Percentiles rank a stretch among this genome's conserved stretches.
Conservation (phyloP, 1,140 invertebrate species). For the Papilio xuthus region DNA sequence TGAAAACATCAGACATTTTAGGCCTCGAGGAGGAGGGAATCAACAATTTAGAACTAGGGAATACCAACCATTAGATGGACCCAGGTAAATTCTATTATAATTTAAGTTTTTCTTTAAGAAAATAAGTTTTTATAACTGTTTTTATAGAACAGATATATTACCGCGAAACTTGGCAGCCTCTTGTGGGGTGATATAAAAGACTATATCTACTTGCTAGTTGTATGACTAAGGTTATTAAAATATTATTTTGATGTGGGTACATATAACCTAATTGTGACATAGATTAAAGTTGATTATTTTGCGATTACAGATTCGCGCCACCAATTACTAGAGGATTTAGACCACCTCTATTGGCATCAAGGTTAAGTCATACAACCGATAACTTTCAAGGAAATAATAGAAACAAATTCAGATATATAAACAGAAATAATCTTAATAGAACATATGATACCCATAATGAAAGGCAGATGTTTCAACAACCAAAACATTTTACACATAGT, state of each 20-base stretch:
- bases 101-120: background rate
- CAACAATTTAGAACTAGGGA: slow-evolving; percentile 61
- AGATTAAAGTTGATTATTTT: slow-evolving; percentile 11
- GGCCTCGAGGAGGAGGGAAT: slow-evolving; percentile 63
- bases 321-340: slow-evolving; percentile 51
- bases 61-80: slow-evolving; percentile 53
- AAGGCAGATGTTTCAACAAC: slow-evolving; percentile 39
- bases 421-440: slow-evolving; percentile 43
- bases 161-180: slow-evolving; percentile 19
- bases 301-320: slow-evolving; percentile 64
- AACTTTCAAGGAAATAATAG: slow-evolving; percentile 44
- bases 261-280: background rate
- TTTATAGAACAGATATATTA: background rate
- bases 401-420: slow-evolving; percentile 50
- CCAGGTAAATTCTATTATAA: slow-evolving; percentile 53
- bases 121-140: background rate
- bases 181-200: background rate
- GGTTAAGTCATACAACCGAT: slow-evolving; percentile 20
- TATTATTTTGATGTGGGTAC: background rate
- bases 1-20: slow-evolving; percentile 72
- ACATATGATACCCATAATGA: slow-evolving; percentile 47
- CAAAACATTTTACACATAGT: slow-evolving; percentile 23
- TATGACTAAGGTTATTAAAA: background rate
- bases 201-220: background rate
- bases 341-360: slow-evolving; percentile 40